These are phyloP conservation scores for Copidosoma aretas DNA, from an alignment of 2,888 invertebrate species.

Conservation along the genomic window DNA sequence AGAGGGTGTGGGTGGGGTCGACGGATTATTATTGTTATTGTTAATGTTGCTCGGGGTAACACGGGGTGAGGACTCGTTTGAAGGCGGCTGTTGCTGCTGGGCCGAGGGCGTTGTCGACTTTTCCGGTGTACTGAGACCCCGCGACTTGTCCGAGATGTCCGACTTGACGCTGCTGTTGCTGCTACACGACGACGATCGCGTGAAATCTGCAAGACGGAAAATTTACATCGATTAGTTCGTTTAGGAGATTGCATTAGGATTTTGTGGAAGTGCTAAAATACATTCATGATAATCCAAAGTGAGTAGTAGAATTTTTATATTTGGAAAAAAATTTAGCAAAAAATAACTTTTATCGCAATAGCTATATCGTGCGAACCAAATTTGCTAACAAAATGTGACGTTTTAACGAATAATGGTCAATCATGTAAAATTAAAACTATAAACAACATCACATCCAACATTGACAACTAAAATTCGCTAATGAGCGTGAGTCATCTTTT, in stretches of 20 bases:
- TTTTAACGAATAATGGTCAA: slow-evolving; percentile 2
- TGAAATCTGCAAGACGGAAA: slow-evolving; percentile 49
- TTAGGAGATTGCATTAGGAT: too few species aligned
- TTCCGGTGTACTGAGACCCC: slow-evolving; percentile 29
- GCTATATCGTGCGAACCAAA: slow-evolving; percentile 21
- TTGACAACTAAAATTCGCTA: neutral
- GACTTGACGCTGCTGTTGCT: slow-evolving; percentile 44
- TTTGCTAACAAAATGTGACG: slow-evolving; percentile 7
- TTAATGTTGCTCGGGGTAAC: slow-evolving; percentile 48
- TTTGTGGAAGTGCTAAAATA: too few species aligned
- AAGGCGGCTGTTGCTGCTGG: slow-evolving; percentile 45
- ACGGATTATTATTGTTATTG: slow-evolving; percentile 21
- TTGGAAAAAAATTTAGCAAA: neutral
- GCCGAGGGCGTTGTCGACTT: slow-evolving; percentile 34
- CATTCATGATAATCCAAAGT: neutral
- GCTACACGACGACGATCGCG: slow-evolving; percentile 41
- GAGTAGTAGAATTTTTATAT: neutral
- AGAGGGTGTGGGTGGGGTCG: slow-evolving; percentile 44
- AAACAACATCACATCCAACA: slow-evolving; percentile 1
- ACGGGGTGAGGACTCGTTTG: slow-evolving; percentile 41
- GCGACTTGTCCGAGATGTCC: slow-evolving; percentile 50
- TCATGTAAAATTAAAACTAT: neutral
- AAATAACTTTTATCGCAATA: neutral
- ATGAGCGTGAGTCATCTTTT: neutral
- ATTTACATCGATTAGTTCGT: neutral